These are phyloP conservation scores for Lasius platythorax DNA, from an alignment of 2,888 invertebrate species.

Conservation along the genomic window DNA sequence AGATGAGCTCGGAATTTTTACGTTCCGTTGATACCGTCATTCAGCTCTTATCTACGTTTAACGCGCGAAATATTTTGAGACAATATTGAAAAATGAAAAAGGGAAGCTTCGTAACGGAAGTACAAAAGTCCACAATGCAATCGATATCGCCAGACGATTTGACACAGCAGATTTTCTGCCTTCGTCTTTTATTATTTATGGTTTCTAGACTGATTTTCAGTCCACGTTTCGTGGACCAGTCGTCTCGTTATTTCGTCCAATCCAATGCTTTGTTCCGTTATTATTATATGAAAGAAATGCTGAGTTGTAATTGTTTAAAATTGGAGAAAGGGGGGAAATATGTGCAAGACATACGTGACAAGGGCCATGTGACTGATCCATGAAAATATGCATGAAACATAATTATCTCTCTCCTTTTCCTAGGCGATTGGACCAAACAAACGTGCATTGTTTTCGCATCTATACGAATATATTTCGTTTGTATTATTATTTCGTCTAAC, in stretches of 20 bases:
- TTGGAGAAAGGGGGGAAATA: neutral
- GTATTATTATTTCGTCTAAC: neutral
- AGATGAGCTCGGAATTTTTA: neutral
- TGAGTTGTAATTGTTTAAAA: neutral
- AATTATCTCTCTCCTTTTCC: neutral
- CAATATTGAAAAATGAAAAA: constrained; percentile 19
- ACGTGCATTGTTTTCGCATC: constrained; percentile 3
- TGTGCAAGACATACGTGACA: neutral
- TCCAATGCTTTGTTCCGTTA: neutral
- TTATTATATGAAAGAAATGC: neutral
- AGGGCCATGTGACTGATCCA: neutral
- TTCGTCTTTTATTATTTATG: neutral
- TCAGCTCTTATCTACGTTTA: constrained; percentile 30
- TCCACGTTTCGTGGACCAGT: neutral
- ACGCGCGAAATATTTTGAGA: constrained; percentile 44
- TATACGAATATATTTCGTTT: neutral
- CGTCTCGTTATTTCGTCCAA: neutral
- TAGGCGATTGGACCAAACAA: constrained; percentile 6
- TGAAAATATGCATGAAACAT: constrained; percentile 23
- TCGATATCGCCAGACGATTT: constrained; percentile 49
- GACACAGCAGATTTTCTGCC: constrained; percentile 13
- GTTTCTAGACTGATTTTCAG: constrained; percentile 1
- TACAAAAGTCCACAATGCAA: constrained; percentile 24
- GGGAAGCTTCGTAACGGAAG: neutral
- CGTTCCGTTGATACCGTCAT: neutral